Evolutionary conservation across 2,888 invertebrate genomes (phyloP), one percentile per base, ranked within the genome.

Genomic region (Chrysina gloriosa): DNA sequence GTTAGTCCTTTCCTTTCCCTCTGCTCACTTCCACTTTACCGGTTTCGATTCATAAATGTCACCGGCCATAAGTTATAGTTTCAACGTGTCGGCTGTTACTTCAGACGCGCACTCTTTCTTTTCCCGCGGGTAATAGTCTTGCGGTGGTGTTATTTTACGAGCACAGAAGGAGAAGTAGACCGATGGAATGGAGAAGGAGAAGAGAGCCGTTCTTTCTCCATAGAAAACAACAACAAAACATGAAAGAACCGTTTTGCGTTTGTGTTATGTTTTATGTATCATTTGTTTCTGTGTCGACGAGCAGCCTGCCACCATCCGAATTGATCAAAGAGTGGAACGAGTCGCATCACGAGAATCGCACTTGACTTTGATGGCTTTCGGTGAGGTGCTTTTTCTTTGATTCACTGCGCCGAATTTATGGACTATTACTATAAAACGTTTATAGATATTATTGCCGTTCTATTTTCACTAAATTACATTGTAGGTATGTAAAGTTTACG

Each of bases 1-100:
- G 56, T 56, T 56, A 36, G 36, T 19, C 36, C 21, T 21, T 23
- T 25, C 58, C 39, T 39, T 39, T 39, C 39, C 23, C 58, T 16
- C 19, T 9, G 11, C 39, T 14, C 39, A 9, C 25, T 63, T 29
- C 48, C 47, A 63, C 63, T 27, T 31, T 48, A 47, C 48, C 63
- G 63, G 63, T 74, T 58, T 73, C 77, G 75, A 80, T 80, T 78
- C 80, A 81, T 81, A 80, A 81, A 81, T 76, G 81, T 81, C 81
- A 78, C 77, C 75, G 74, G 68, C 71, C 63, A 73, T 79, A 79
- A 81, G 76, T 79, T 81, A 81, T 81, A 71, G 80, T 79, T 80
- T 78, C 81, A 79, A 77, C 78, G 78, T 81, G 80, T 76, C 75
- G 74, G 71, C 72, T 73, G 70, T 72, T 74, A 74, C 75, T 75